Conservation (phyloP, 2,113 vertebrate genomes). For the Mola mola region DNA sequence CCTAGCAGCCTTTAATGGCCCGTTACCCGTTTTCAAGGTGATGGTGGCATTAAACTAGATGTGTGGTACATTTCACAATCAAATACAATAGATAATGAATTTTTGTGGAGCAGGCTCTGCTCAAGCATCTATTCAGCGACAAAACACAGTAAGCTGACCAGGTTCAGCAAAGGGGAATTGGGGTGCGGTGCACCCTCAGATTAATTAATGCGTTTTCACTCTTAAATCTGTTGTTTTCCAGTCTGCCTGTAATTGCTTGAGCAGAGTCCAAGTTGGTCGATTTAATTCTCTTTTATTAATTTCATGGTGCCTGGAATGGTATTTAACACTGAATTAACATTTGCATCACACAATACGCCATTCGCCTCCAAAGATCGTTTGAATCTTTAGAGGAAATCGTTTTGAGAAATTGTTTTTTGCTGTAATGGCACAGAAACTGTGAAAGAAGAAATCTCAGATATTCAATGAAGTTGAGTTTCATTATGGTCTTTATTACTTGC, state of each 20-base stretch:
- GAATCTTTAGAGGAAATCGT: too few relatives aligned
- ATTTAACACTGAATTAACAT: slow-evolving; percentile 9
- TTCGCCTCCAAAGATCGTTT: neutral
- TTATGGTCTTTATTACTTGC: too few relatives aligned
- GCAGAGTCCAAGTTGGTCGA: slow-evolving; percentile 9
- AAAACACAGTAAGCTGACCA: slow-evolving; percentile 23
- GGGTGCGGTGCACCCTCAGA: slow-evolving; percentile 2
- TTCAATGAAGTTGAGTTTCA: too few relatives aligned
- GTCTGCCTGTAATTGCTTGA: slow-evolving; percentile 4
- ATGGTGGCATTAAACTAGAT: slow-evolving; percentile 26
- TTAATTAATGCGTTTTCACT: slow-evolving; percentile 17
- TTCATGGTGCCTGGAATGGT: slow-evolving; percentile 1
- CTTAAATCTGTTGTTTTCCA: neutral
- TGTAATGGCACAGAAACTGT: neutral
- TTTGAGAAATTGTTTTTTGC: too few relatives aligned
- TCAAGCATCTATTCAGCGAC: slow-evolving; percentile 12
- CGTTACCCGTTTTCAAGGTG: slow-evolving; percentile 55
- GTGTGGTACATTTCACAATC: slow-evolving; percentile 32
- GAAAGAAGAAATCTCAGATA: too few relatives aligned
- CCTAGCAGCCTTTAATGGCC: slow-evolving; percentile 34
- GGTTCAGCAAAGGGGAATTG: slow-evolving; percentile 11
- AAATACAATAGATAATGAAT: slow-evolving; percentile 32
- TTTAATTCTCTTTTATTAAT: slow-evolving; percentile 30
- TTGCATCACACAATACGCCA: slow-evolving; percentile 1
- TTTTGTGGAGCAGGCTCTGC: neutral